These are phyloP conservation scores for Ictalurus furcatus DNA, from an alignment of 2,113 vertebrate genomes.

Conservation along the genomic window DNA sequence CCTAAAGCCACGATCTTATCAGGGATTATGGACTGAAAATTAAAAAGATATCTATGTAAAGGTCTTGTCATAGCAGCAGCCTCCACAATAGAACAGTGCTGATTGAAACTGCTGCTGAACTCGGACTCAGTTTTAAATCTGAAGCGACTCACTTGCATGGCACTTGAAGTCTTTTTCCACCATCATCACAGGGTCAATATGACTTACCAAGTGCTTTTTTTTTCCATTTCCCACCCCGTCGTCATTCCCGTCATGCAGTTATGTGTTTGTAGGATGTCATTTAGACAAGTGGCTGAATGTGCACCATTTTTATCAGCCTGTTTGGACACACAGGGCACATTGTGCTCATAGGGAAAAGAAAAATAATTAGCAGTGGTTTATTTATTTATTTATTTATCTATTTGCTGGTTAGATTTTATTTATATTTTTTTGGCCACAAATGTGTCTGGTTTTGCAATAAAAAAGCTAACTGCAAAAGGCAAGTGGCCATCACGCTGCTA, in stretches of 20 bases:
- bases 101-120: not conserved
- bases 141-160: not conserved
- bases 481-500: slow-evolving; percentile 78
- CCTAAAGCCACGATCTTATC: slow-evolving; percentile 65
- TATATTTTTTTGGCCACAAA: slow-evolving; percentile 33
- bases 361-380: slow-evolving; percentile 67
- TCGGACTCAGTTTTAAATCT: not conserved
- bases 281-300: slow-evolving; percentile 34
- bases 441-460: slow-evolving; percentile 5
- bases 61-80: slow-evolving; percentile 51
- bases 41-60: slow-evolving; percentile 61
- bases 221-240: slow-evolving; percentile 51
- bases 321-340: slow-evolving; percentile 45
- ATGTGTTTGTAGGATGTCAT: not conserved
- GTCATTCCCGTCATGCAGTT: slow-evolving; percentile 53
- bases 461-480: slow-evolving; percentile 36
- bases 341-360: slow-evolving; percentile 39
- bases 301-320: slow-evolving; percentile 43
- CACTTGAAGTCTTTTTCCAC: slow-evolving; percentile 12
- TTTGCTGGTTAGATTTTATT: not conserved
- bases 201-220: slow-evolving; percentile 58
- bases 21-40: slow-evolving; percentile 64
- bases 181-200: slow-evolving; percentile 66
- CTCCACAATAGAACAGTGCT: slow-evolving; percentile 30
- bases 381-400: not conserved